phyloP scores from a whole-genome alignment of 2,113 vertebrate genomes.

The Probosciger aterrimus region DNA sequence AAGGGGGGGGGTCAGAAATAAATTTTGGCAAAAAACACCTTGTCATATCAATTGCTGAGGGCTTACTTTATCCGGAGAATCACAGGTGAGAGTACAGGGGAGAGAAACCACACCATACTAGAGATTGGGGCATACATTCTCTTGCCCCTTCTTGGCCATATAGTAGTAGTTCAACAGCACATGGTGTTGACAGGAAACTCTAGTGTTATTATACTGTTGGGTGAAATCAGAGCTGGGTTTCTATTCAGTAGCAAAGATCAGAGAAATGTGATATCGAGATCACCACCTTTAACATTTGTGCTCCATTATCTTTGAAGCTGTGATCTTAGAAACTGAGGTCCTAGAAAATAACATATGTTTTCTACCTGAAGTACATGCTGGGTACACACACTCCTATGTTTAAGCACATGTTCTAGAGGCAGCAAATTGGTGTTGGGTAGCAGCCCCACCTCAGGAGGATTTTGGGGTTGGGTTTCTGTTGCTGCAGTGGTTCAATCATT shows the following conservation, averaged over 20 bases:
- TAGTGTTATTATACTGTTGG: not conserved
- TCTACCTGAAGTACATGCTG: not conserved
- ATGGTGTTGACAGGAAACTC: not conserved
- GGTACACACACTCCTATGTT: not conserved
- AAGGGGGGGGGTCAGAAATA: not conserved
- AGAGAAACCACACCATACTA: not conserved
- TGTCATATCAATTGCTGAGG: not conserved
- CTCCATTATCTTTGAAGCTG: not conserved
- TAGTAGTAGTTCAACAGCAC: not conserved
- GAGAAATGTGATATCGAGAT: not conserved
- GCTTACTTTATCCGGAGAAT: not conserved
- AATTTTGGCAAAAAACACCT: not conserved
- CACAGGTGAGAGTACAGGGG: not conserved
- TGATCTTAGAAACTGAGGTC: not conserved
- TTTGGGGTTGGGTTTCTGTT: not conserved
- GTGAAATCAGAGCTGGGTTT: not conserved
- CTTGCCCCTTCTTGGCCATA: not conserved
- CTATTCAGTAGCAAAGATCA: not conserved
- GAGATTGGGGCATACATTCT: not conserved
- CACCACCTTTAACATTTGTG: not conserved
- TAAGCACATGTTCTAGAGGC: rapidly evolving
- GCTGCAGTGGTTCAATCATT: not conserved
- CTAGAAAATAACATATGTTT: not conserved
- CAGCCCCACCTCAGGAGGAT: not conserved
- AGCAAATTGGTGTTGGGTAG: not conserved